phyloP scores from a whole-genome alignment of 2,888 invertebrate species.

The Athrips mouffetella region DNA sequence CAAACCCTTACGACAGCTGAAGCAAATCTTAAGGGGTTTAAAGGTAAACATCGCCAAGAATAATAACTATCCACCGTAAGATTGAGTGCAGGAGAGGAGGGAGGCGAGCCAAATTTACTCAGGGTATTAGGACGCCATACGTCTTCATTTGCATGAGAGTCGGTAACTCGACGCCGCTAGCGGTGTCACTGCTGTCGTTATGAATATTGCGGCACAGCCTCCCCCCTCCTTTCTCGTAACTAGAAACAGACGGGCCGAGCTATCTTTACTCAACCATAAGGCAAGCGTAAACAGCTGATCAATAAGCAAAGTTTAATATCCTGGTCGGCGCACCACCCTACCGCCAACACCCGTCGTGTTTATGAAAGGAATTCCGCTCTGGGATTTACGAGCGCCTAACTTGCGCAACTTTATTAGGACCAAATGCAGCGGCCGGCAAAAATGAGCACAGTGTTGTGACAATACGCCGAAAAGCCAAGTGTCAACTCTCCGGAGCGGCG shows the following conservation, averaged over 20 bases:
- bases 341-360: constrained; percentile 8
- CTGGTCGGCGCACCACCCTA: background rate
- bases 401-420: constrained; percentile 3
- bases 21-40: too few relatives aligned
- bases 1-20: too few relatives aligned
- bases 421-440: background rate
- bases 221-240: too few relatives aligned
- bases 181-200: too few relatives aligned
- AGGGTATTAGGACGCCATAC: constrained; percentile 1
- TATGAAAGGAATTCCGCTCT: constrained; percentile 21
- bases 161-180: background rate
- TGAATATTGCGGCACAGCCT: background rate
- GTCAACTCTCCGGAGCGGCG: background rate
- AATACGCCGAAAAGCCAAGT: background rate
- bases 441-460: background rate
- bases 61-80: background rate
- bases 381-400: constrained; percentile 20
- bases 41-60: too few relatives aligned
- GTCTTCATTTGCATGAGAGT: constrained; percentile 12
- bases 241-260: background rate
- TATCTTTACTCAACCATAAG: background rate
- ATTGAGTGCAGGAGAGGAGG: background rate
- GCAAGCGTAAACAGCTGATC: constrained; percentile 12
- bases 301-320: constrained; percentile 22
- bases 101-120: background rate